Conservation (phyloP, 2,797 vertebrate genomes). For the Crenichthys baileyi region DNA sequence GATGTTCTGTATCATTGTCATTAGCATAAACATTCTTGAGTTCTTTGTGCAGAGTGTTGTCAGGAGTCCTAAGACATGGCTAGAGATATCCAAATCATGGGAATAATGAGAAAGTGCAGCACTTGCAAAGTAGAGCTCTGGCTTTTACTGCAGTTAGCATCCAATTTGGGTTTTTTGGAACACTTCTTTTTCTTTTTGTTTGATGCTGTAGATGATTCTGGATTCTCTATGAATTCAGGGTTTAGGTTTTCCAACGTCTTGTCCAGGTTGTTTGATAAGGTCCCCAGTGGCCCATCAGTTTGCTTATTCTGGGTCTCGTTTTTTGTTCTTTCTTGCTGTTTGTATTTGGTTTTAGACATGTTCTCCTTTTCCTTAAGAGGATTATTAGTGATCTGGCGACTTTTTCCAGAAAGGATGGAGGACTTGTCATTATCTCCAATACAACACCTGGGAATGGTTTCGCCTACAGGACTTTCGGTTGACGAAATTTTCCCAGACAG, state of each 20-base stretch:
- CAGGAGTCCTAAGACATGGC: slow-evolving; percentile 82
- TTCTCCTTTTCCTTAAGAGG: slow-evolving; percentile 92
- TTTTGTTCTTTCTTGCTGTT: slow-evolving; percentile 85
- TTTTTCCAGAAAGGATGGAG: slow-evolving; percentile 91
- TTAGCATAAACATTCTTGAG: slow-evolving; percentile 80
- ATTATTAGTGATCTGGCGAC: slow-evolving; percentile 88
- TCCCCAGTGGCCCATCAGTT: slow-evolving; percentile 92
- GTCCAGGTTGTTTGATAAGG: slow-evolving; percentile 89
- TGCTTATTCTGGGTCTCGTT: slow-evolving; percentile 93
- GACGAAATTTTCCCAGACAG: slow-evolving; percentile 83
- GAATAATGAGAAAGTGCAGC: slow-evolving; percentile 82
- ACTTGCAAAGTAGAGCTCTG: slow-evolving; percentile 80
- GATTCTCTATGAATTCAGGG: slow-evolving; percentile 88
- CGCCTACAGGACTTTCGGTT: slow-evolving; percentile 78
- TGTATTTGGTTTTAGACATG: slow-evolving; percentile 90
- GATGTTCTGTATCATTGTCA: slow-evolving; percentile 86
- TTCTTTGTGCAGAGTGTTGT: slow-evolving; percentile 58
- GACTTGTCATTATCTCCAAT: slow-evolving; percentile 91
- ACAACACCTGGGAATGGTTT: slow-evolving; percentile 88
- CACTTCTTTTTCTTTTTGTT: slow-evolving; percentile 96
- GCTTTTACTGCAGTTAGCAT: slow-evolving; percentile 91
- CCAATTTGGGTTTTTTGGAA: slow-evolving; percentile 93
- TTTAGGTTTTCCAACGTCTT: slow-evolving; percentile 87
- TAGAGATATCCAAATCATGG: slow-evolving; percentile 86
- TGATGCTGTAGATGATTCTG: slow-evolving; percentile 89